These are phyloP conservation scores for Campoletis raptor DNA, from an alignment of 2,888 invertebrate genomes.

Conservation along the genomic window DNA sequence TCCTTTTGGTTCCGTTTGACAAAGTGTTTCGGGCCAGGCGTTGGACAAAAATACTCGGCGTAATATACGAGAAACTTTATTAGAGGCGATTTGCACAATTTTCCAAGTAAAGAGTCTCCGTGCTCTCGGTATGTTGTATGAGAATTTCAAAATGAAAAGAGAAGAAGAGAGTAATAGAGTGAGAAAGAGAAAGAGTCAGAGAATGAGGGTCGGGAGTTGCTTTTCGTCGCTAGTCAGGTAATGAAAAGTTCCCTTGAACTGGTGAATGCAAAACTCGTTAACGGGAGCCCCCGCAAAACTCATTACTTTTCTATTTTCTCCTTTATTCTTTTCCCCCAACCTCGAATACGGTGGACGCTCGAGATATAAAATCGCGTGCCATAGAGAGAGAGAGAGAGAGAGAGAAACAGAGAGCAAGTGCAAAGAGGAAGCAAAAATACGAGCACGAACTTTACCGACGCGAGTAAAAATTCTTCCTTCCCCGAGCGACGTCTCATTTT, in stretches of 20 bases:
- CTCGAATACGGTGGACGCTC: constrained; percentile 48
- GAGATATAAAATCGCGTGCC: constrained; percentile 58
- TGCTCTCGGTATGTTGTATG: constrained; percentile 25
- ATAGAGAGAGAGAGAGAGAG: constrained; percentile 41
- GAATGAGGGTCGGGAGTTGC: constrained; percentile 39
- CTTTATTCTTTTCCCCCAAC: constrained; percentile 63
- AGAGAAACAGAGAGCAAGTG: constrained; percentile 23
- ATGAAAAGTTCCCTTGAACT: constrained; percentile 67
- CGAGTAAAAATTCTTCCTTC: constrained; percentile 58
- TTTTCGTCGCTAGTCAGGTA: constrained; percentile 61
- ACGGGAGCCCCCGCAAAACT: constrained; percentile 70
- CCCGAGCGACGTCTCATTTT: constrained; percentile 46
- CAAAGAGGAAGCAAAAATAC: constrained; percentile 36
- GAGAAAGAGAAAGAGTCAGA: constrained; percentile 2
- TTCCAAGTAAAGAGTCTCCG: constrained; percentile 55
- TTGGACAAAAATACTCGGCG: constrained; percentile 24
- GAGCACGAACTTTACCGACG: constrained; percentile 54
- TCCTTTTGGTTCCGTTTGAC: constrained; percentile 35
- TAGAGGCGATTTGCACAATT: constrained; percentile 67
- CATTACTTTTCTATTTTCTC: constrained; percentile 74
- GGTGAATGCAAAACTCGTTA: constrained; percentile 74
- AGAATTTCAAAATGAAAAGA: constrained; percentile 21
- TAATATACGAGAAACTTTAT: constrained; percentile 62
- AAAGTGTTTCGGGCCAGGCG: constrained; percentile 32
- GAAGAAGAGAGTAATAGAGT: constrained; percentile 13